Evolutionary conservation across 2,888 invertebrate species (phyloP), one percentile per base, ranked within the genome.

Genomic region (Tyria jacobaeae): DNA sequence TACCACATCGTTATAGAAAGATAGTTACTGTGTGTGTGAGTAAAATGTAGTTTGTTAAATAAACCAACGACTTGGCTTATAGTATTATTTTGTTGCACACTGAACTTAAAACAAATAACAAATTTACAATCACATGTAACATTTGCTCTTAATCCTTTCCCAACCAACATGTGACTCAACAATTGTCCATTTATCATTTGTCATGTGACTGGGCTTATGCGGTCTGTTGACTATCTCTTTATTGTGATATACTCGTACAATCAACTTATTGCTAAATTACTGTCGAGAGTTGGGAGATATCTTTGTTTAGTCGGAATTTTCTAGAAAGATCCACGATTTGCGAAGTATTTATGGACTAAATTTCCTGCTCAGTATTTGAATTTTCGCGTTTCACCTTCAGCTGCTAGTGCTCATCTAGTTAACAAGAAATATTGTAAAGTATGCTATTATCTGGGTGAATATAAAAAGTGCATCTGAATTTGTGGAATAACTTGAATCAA

Each of bases 241-340:
- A 62, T 68, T 71, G 56, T 37, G 53, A 74, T 59, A 65, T 64
- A 67, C 64, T n/a, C n/a, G n/a, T n/a, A 62, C 47, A 56, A 61
- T 66, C 71, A 62, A 31, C 37, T 76, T 74, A 71, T 73, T 71
- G 74, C 72, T 68, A 74, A 76, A 77, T 70, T 76, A 76, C 66
- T 52, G 37, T 64, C 48, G 31, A 63, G 57, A 76, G 71, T 70
- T 66, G 47, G 24, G 25, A 37, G 39, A 39, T 57, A 57, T 31
- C 62, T 39, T 44, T 47, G 51, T 61, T 15, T 49, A 48, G 60
- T 49, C 25, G 51, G 25, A 58, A 57, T 55, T 61, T 62, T 62
- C 57, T 35, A 62, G 61, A 58, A 48, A 47, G 31, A 3, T 55
- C 21, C 2, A 27, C 15, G 39, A 14, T 34, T n/a, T n/a, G n/a